These are phyloP conservation scores for Pogonus chalceus DNA, from an alignment of 1,140 invertebrate genomes.

Conservation along the genomic window DNA sequence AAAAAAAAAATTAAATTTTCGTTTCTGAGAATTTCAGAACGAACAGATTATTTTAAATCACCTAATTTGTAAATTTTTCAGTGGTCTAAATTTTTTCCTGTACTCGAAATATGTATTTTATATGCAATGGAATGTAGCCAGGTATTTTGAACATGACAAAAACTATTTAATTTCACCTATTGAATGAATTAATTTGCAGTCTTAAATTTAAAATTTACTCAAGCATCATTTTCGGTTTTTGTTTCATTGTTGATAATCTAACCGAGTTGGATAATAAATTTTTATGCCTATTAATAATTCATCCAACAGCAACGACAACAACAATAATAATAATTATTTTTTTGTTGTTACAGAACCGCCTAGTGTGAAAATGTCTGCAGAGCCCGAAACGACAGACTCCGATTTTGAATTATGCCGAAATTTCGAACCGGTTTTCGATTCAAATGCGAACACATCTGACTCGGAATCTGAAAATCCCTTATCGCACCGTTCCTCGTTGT, in stretches of 20 bases:
- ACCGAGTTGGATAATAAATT: background rate
- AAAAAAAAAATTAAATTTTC: conserved; percentile 18
- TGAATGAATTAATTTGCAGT: conserved; percentile 2
- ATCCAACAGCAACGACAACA: background rate
- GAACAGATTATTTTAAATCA: background rate
- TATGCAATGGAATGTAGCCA: background rate
- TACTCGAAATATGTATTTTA: background rate
- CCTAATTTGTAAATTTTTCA: conserved; percentile 2
- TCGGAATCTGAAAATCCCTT: conserved; percentile 23
- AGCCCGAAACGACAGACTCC: conserved; percentile 14
- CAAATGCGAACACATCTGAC: conserved; percentile 26
- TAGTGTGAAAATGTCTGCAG: conserved; percentile 27
- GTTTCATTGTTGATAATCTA: background rate
- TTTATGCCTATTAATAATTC: background rate
- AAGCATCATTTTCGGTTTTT: background rate
- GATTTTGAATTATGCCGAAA: conserved; percentile 22
- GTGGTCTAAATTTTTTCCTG: background rate
- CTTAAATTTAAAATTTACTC: background rate
- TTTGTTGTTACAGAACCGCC: conserved; percentile 28
- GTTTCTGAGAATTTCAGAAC: conserved; percentile 16
- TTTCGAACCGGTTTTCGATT: conserved; percentile 18
- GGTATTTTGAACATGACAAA: background rate
- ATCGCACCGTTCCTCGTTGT: conserved; percentile 34
- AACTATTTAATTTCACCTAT: conserved; percentile 10
- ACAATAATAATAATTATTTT: conserved; percentile 8